Base-by-base conservation (phyloP, 2,113 vertebrate species). In the Lepus timidus region DNA sequence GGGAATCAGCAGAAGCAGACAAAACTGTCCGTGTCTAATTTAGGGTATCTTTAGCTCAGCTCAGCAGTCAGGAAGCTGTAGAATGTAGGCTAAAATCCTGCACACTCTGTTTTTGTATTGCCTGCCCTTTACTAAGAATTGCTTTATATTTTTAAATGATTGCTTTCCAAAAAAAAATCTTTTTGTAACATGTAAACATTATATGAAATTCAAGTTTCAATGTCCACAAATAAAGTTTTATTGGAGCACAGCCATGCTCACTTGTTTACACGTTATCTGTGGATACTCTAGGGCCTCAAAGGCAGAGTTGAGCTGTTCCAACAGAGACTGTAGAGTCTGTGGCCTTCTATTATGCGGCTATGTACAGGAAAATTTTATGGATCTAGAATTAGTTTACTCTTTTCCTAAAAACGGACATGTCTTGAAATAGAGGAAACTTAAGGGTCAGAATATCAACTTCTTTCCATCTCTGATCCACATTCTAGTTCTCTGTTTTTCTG, bases 401-500 rank as follows among this genome's bases (percentile, higher is more conserved):
- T 76, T 8, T 70, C 27, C 58, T 85, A 64, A 68, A 91, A 91
- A 27, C 19, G 7, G 39, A 64, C 2, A 3, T 52, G 92, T 9
- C 14, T 87, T 73, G 22, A 17, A 55, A 88, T 39, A 6, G 29
- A 76, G 39, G 10, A 85, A 65, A 19, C 64, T 25, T 58, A 61
- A 19, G 20, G 36, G 2, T 88, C 73, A 80, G 74, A 88, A 96
- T 80, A 92, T 73, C 33, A 74, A 64, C 14, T 11, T 92, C 55
- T 68, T 96, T 87, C n/a, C 1, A 73, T 67, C 2, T 73, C 27
- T 7, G 75, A 36, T 75, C 16, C 2, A 88, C 27, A 79, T 13
- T 64, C 55, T 27, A 39, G 29, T 62, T 95, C 90, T 92, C 49
- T 79, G 39, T 89, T 85, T 88, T 49, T 67, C 10, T 85, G 14